These are phyloP conservation scores for Mercenaria mercenaria DNA, from an alignment of 1,140 invertebrate genomes.

Conservation along the genomic window DNA sequence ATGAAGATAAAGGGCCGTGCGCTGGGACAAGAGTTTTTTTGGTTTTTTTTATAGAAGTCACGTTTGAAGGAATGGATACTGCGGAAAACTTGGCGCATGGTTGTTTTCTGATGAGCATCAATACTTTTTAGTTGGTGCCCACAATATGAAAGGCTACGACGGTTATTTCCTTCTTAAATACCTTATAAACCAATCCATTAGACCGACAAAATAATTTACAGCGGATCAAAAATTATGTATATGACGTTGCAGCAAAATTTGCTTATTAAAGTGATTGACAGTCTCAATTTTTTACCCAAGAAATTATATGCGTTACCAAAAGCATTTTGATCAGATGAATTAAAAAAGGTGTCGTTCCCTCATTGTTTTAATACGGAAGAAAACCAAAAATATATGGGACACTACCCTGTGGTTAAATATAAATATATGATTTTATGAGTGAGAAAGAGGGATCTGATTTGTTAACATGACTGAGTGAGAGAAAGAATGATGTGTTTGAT, in stretches of 20 bases:
- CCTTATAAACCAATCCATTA: background rate
- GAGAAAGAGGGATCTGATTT: too few species aligned
- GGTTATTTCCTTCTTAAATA: slow-evolving; percentile 39
- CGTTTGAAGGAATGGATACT: slow-evolving; percentile 16
- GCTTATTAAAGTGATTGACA: slow-evolving; percentile 5
- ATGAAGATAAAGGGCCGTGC: background rate
- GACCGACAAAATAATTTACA: slow-evolving; percentile 16
- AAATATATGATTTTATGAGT: background rate
- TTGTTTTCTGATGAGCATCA: slow-evolving; percentile 40
- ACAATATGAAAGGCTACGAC: slow-evolving; percentile 52
- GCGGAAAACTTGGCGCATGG: slow-evolving; percentile 40
- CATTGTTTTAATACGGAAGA: background rate
- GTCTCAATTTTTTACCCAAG: slow-evolving; percentile 52
- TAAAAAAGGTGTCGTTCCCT: too few species aligned
- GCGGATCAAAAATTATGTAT: background rate
- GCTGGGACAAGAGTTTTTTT: background rate
- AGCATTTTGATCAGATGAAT: slow-evolving; percentile 34
- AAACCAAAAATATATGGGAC: background rate
- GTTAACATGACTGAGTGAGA: background rate
- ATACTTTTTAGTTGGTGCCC: slow-evolving; percentile 24
- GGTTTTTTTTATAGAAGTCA: slow-evolving; percentile 46
- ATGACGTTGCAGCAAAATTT: too few species aligned
- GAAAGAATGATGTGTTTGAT: background rate
- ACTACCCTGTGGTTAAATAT: background rate
- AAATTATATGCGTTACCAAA: slow-evolving; percentile 48